phyloP scores from a whole-genome alignment of 2,888 invertebrate species.

The Blera fallax region DNA sequence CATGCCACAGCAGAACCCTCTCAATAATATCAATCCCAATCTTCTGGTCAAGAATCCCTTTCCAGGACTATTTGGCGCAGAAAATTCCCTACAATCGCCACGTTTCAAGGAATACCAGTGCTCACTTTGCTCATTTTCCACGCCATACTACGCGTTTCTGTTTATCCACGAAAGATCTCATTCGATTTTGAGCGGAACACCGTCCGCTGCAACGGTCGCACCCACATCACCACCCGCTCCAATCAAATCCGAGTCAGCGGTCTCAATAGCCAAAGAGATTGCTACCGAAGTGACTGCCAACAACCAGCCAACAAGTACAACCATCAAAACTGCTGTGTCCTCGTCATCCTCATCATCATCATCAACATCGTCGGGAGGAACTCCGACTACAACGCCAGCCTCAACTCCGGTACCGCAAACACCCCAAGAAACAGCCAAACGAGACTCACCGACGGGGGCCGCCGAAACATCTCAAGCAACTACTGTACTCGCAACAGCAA shows the following conservation, averaged over 20 bases:
- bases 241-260: slow-evolving; percentile 76
- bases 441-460: slow-evolving; percentile 60
- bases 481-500: slow-evolving; percentile 53
- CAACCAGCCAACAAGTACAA: slow-evolving; percentile 50
- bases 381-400: slow-evolving; percentile 84
- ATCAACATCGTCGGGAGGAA: slow-evolving; percentile 79
- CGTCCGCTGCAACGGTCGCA: slow-evolving; percentile 43
- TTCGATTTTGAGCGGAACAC: slow-evolving; percentile 79
- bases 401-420: slow-evolving; percentile 76
- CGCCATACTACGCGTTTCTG: slow-evolving; percentile 93
- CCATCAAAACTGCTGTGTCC: slow-evolving; percentile 56
- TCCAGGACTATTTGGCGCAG: slow-evolving; percentile 76
- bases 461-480: slow-evolving; percentile 61
- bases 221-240: slow-evolving; percentile 68
- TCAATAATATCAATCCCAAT: slow-evolving; percentile 74
- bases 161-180: slow-evolving; percentile 96
- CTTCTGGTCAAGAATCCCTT: slow-evolving; percentile 79
- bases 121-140: slow-evolving; percentile 94
- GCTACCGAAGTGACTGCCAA: slow-evolving; percentile 27
- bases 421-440: slow-evolving; percentile 75
- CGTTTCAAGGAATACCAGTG: slow-evolving; percentile 91
- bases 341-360: slow-evolving; percentile 78
- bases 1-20: slow-evolving; percentile 76
- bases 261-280: slow-evolving; percentile 84
- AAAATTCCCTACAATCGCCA: slow-evolving; percentile 76